Evolutionary conservation across 2,113 vertebrate genomes (phyloP).

Genomic region (Salvator merianae): DNA sequence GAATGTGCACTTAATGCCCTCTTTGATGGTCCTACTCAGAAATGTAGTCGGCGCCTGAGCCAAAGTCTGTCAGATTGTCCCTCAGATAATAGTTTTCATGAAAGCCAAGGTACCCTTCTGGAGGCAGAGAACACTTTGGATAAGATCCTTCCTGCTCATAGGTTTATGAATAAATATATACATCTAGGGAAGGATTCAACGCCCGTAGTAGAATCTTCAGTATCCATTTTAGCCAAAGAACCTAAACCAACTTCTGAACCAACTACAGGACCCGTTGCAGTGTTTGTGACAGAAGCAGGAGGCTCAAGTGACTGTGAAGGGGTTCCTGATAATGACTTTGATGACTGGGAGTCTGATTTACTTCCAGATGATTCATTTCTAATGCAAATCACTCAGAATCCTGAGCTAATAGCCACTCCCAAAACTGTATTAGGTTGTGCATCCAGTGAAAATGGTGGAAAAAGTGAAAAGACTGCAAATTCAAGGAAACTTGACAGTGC

Average conservation of each 20-base stretch:
- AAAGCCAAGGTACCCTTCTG: constrained; percentile 48
- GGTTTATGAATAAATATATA: neutral
- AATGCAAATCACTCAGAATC: constrained; percentile 79
- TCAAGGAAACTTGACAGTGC: constrained; percentile 39
- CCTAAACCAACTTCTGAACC: neutral
- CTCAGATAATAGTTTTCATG: constrained; percentile 25
- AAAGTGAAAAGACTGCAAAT: neutral
- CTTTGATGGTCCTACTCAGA: constrained; percentile 80
- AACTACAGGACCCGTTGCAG: constrained; percentile 25
- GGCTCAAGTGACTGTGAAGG: constrained; percentile 30
- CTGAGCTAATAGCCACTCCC: constrained; percentile 58
- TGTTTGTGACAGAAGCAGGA: constrained; percentile 18
- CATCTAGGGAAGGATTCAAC: neutral
- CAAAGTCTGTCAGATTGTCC: constrained; percentile 52
- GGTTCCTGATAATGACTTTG: constrained; percentile 73
- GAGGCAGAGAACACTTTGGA: constrained; percentile 41
- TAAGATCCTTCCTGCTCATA: constrained; percentile 28
- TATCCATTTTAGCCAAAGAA: neutral
- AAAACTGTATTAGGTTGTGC: constrained; percentile 13
- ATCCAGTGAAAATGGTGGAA: constrained; percentile 61
- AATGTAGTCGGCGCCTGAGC: constrained; percentile 69
- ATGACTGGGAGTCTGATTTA: constrained; percentile 86
- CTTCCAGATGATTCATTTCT: constrained; percentile 81
- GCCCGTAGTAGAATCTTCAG: fast-evolving
- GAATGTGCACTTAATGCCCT: constrained; percentile 77